phyloP scores from a whole-genome alignment of 1,140 invertebrate genomes.

The Elymnias hypermnestra region DNA sequence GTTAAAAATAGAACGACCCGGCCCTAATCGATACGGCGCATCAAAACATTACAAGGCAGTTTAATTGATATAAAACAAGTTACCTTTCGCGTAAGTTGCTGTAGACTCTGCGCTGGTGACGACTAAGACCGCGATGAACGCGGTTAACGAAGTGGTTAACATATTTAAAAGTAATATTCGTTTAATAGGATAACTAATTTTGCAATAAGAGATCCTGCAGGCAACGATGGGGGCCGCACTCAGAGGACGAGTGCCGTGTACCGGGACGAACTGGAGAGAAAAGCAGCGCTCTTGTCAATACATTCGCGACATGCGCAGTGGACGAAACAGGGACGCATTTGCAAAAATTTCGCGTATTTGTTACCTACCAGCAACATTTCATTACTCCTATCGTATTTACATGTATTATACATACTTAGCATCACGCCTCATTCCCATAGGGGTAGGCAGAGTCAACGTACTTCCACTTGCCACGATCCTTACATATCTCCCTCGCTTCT shows the following conservation, averaged over 20 bases:
- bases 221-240: conserved; percentile 40
- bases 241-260: conserved; percentile 50
- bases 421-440: too few species aligned
- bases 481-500: too few species aligned
- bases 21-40: conserved; percentile 46
- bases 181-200: conserved; percentile 16
- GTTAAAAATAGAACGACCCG: conserved; percentile 63
- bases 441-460: too few species aligned
- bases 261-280: conserved; percentile 47
- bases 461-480: too few species aligned
- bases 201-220: conserved; percentile 14
- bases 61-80: conserved; percentile 12
- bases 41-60: conserved; percentile 32
- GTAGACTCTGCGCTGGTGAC: conserved; percentile 44
- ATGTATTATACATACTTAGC: not conserved
- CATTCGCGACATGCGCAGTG: conserved; percentile 68
- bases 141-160: conserved; percentile 54
- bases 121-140: conserved; percentile 57
- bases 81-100: conserved; percentile 60
- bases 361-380: too few species aligned
- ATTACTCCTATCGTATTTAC: too few species aligned
- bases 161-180: conserved; percentile 31
- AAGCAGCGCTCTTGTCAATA: conserved; percentile 61
- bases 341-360: not conserved
- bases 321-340: conserved; percentile 43